Base-by-base conservation (phyloP, 1,140 invertebrate genomes). In the Drosophila fuyamai region DNA sequence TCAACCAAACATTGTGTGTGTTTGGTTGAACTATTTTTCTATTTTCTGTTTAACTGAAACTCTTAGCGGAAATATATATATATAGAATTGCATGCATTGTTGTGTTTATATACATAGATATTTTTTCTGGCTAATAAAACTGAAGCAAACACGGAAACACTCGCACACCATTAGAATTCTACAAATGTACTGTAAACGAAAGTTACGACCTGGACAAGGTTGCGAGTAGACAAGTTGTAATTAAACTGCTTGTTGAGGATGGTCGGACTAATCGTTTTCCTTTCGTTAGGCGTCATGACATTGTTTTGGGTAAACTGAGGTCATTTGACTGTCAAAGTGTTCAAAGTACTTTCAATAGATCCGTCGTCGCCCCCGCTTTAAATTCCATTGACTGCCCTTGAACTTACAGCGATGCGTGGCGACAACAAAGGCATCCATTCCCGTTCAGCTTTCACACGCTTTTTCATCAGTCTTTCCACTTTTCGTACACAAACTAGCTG, bases 381-480 rank as follows among this genome's bases (percentile, higher is more conserved):
- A 58, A 67, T 53, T 77, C 29, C 40, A 50, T 36, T 14, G 14
- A n/a, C 53, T 73, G 84, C 32, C 84, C 84, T 90, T 89, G 84
- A 89, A 89, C 84, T 81, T 89, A 58, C 47, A 38, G 12, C 59
- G 70, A 73, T 46, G 58, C 55, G 47, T 43, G 32, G 55, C 60
- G 53, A 61, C 63, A 44, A 51, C 54, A 57, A 54, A 44, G 47
- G 35, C 38, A 40, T 46, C 29, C 12, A 29, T 38, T 44, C 67
- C 61, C 44, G 58, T 57, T 77, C 40, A 47, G 60, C 59, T 79
- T 73, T 80, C 55, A 75, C 74, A 78, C 84, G 80, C 77, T 84
- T 81, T 72, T 89, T 89, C 59, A 68, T 74, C 76, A 65, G 55
- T 40, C 79, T 79, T 86, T 83, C 66, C 83, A 79, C 66, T 70